phyloP scores from a whole-genome alignment of 1,140 invertebrate species.

The Plectrocnemia conspersa region DNA sequence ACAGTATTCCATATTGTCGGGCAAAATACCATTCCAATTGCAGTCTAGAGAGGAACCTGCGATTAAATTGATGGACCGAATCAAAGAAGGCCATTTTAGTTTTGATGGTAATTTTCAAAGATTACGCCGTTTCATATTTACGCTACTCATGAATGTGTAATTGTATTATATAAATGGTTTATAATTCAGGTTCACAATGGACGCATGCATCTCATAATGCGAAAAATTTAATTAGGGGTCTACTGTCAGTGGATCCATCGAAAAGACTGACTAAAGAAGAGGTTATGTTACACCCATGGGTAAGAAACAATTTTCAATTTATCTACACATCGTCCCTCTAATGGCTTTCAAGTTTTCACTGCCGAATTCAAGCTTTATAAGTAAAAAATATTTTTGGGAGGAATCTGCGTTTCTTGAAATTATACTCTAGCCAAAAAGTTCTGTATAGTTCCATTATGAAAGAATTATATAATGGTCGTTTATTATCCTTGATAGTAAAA shows the following conservation, averaged over 20 bases:
- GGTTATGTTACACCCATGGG: constrained; percentile 37
- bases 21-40: constrained; percentile 71
- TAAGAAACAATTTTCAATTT: constrained; percentile 5
- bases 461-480: neutral
- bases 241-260: constrained; percentile 75
- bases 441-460: neutral
- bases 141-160: no score
- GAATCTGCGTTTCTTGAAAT: no score
- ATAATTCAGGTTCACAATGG: constrained; percentile 59
- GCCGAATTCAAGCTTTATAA: no score
- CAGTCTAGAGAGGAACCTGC: constrained; percentile 66
- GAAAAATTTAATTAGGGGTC: constrained; percentile 66
- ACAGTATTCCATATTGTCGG: constrained; percentile 83
- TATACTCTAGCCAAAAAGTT: neutral
- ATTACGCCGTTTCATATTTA: no score
- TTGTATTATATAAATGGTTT: neutral
- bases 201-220: constrained; percentile 65
- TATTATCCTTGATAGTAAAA: no score
- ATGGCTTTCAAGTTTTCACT: neutral
- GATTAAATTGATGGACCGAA: constrained; percentile 70
- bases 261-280: constrained; percentile 53
- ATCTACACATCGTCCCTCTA: neutral
- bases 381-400: no score
- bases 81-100: constrained; percentile 71
- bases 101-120: constrained; percentile 59